Percentiles rank a stretch among this genome's conserved stretches.
Conservation (phyloP, 2,113 vertebrate species). For the Thunnus maccoyii region DNA sequence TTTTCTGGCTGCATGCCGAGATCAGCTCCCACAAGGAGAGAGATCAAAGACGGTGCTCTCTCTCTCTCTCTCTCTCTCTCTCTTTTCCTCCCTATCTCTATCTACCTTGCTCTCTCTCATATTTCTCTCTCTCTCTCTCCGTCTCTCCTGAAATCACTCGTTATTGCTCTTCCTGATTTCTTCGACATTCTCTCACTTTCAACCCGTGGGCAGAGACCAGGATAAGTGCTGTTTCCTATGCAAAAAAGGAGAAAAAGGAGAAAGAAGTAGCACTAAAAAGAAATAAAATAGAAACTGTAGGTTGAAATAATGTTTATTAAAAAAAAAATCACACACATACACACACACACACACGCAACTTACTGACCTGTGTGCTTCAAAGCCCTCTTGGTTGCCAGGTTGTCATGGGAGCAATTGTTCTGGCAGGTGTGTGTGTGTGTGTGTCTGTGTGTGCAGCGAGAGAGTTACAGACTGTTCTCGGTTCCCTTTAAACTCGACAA, state of each 20-base stretch:
- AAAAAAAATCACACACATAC: conserved; percentile 22
- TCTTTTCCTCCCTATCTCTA: conserved; percentile 41
- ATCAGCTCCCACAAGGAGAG: conserved; percentile 78
- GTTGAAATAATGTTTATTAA: conserved; percentile 33
- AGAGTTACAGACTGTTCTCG: background rate
- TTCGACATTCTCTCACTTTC: conserved; percentile 31
- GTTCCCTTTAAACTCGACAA: conserved; percentile 6
- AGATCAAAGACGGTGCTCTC: conserved; percentile 76
- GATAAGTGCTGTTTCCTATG: conserved; percentile 48
- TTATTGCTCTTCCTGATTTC: conserved; percentile 53
- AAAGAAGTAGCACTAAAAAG: background rate
- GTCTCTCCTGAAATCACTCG: conserved; percentile 49
- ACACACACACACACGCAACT: conserved; percentile 20
- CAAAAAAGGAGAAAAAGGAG: conserved; percentile 26
- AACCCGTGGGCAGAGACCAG: conserved; percentile 28
- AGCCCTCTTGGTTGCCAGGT: conserved; percentile 43
- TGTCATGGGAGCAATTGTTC: conserved; percentile 55
- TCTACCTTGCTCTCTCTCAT: conserved; percentile 53
- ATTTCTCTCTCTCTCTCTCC: conserved; percentile 51
- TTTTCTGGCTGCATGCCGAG: conserved; percentile 78
- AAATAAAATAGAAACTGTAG: background rate
- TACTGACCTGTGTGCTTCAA: conserved; percentile 36
- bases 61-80: conserved; percentile 35
- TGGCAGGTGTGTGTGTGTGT: conserved; percentile 22
- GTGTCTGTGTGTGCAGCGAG: conserved; percentile 1